A percentile compares a stretch with the other conserved stretches of the same genome.
Evolutionary conservation across 2,797 vertebrate species (phyloP).

Genomic region (Tiaroga cobitis): DNA sequence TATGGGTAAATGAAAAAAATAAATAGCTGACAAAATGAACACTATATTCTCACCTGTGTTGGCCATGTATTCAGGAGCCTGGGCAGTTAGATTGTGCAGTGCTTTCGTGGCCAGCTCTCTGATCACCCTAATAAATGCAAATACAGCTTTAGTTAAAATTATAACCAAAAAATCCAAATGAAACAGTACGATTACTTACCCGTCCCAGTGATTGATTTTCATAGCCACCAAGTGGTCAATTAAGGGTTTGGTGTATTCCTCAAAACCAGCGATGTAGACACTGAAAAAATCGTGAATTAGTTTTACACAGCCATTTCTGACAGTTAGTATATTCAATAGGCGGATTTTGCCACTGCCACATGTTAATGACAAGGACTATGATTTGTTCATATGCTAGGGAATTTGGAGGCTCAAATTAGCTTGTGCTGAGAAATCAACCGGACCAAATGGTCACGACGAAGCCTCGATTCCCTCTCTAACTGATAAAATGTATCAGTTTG

Average conservation of each 20-base stretch:
- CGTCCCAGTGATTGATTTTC: conserved; percentile 95
- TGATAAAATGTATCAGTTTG: not conserved
- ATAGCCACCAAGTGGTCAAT: conserved; percentile 89
- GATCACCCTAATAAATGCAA: conserved; percentile 77
- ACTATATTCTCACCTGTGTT: conserved; percentile 77
- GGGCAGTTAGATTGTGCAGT: conserved; percentile 87
- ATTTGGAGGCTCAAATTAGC: not conserved
- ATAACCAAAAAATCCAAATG: not conserved
- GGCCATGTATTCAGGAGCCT: conserved; percentile 85
- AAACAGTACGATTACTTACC: conserved; percentile 73
- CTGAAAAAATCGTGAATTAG: conserved; percentile 66
- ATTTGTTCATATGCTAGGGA: not conserved
- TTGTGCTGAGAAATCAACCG: not conserved
- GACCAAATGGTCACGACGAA: not conserved
- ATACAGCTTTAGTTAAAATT: conserved; percentile 4
- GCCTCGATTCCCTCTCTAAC: not conserved
- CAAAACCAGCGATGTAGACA: conserved; percentile 87
- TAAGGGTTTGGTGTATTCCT: conserved; percentile 91
- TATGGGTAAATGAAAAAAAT: not conserved
- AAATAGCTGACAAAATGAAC: not conserved
- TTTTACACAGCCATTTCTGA: not conserved
- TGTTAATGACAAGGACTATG: not conserved
- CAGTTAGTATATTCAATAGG: not conserved
- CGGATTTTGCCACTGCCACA: not conserved
- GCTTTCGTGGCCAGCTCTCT: conserved; percentile 89